Evolutionary conservation across 2,797 vertebrate genomes (phyloP).

Genomic region (Oreochromis grahami): DNA sequence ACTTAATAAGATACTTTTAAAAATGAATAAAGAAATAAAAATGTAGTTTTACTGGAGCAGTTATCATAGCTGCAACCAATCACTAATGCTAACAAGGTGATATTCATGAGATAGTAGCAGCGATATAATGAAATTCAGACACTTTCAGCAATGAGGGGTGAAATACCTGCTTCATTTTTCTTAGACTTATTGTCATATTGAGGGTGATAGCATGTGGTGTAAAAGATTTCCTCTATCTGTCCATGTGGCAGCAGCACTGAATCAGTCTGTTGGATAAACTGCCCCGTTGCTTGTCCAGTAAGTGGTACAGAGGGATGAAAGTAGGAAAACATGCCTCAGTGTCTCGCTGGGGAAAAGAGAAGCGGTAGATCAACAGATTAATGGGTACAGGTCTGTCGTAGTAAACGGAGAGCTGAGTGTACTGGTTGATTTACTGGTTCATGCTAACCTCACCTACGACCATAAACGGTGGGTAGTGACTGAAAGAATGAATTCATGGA

Average conservation of each 20-base stretch:
- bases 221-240: not conserved
- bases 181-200: not conserved
- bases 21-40: not conserved
- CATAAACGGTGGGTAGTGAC: accelerated
- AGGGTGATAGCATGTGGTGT: not conserved
- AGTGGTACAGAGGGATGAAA: not conserved
- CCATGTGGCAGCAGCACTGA: not conserved
- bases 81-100: not conserved
- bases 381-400: accelerated
- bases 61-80: not conserved
- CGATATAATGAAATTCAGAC: not conserved
- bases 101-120: not conserved
- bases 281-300: not conserved
- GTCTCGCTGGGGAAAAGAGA: not conserved
- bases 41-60: not conserved
- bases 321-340: not conserved
- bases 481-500: not conserved
- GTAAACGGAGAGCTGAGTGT: not conserved
- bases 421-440: not conserved
- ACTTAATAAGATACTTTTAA: not conserved
- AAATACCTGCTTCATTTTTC: not conserved
- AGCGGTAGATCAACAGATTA: not conserved
- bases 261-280: not conserved
- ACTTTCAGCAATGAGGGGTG: not conserved
- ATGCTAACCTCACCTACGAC: accelerated